Percentiles rank a stretch among this genome's conserved stretches.
Conservation (phyloP, 23 tunicate species). For the Pegea sp. region DNA sequence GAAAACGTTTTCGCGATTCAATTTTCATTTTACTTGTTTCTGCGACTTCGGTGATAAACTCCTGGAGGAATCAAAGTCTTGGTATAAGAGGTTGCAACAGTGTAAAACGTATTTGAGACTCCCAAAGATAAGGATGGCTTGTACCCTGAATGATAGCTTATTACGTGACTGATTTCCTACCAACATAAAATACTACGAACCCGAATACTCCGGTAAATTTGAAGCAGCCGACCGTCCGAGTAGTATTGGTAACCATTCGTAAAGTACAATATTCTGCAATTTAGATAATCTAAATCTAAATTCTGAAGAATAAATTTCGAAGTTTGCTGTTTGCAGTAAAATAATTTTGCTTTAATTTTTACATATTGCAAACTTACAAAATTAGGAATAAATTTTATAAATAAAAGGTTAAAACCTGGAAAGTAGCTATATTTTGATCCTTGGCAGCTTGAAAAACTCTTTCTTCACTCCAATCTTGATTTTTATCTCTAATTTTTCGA, state of each 20-base stretch:
- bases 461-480: slow-evolving; percentile 37
- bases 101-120: slow-evolving; percentile 41
- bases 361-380: too few relatives aligned
- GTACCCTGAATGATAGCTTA: slow-evolving; percentile 24
- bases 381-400: too few relatives aligned
- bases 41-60: slow-evolving; percentile 21
- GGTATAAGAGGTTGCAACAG: slow-evolving; percentile 42
- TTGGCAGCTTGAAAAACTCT: slow-evolving; percentile 60
- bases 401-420: slow-evolving; percentile 15
- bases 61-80: slow-evolving; percentile 76
- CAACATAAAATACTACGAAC: too few relatives aligned
- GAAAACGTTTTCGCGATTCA: too few relatives aligned
- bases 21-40: too few relatives aligned
- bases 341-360: not conserved
- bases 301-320: too few relatives aligned
- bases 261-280: slow-evolving; percentile 42
- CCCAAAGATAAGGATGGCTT: slow-evolving; percentile 28
- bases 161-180: slow-evolving; percentile 2
- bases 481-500: slow-evolving; percentile 17
- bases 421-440: slow-evolving; percentile 43
- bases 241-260: slow-evolving; percentile 70
- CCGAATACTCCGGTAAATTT: too few relatives aligned
- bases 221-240: slow-evolving; percentile 58
- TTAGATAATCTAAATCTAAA: too few relatives aligned
- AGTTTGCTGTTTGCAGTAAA: too few relatives aligned